Percentiles rank a stretch among this genome's conserved stretches.
These are phyloP conservation scores for Glaucopsyche alexis DNA, from an alignment of 2,888 invertebrate genomes.

Conservation along the genomic window DNA sequence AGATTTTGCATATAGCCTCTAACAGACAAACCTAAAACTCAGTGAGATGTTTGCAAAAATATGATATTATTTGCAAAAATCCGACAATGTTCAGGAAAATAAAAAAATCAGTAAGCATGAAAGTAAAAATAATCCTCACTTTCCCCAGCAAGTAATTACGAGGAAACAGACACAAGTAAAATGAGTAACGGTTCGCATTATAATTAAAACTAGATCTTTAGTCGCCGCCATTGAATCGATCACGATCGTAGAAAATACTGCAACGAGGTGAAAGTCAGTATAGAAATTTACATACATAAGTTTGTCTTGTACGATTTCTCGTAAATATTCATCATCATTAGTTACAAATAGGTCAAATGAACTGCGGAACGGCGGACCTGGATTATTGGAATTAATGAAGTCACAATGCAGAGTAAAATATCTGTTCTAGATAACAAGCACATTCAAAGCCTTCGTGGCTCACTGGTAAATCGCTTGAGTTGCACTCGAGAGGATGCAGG, in stretches of 20 bases:
- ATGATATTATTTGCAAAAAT: no score
- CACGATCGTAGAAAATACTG: conserved; percentile 31
- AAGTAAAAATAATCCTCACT: neutral
- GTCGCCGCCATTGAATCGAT: conserved; percentile 36
- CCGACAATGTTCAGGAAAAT: neutral
- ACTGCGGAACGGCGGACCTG: neutral
- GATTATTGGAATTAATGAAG: conserved; percentile 10
- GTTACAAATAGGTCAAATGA: neutral
- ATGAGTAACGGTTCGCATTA: conserved; percentile 35
- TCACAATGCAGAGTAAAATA: neutral
- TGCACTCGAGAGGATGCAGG: neutral
- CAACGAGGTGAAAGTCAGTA: conserved; percentile 35
- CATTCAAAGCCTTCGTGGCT: neutral
- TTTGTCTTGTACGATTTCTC: conserved; percentile 26
- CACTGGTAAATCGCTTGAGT: neutral
- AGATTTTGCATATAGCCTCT: no score
- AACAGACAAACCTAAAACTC: no score
- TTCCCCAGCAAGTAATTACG: neutral
- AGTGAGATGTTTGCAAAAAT: neutral
- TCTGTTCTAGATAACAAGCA: neutral
- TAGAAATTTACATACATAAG: conserved; percentile 30
- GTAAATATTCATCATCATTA: conserved; percentile 27
- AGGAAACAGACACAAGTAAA: conserved; percentile 29
- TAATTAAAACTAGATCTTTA: conserved; percentile 37
- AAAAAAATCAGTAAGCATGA: neutral